These are phyloP conservation scores for Lophius piscatorius DNA, from an alignment of 2,113 vertebrate genomes.

Conservation along the genomic window DNA sequence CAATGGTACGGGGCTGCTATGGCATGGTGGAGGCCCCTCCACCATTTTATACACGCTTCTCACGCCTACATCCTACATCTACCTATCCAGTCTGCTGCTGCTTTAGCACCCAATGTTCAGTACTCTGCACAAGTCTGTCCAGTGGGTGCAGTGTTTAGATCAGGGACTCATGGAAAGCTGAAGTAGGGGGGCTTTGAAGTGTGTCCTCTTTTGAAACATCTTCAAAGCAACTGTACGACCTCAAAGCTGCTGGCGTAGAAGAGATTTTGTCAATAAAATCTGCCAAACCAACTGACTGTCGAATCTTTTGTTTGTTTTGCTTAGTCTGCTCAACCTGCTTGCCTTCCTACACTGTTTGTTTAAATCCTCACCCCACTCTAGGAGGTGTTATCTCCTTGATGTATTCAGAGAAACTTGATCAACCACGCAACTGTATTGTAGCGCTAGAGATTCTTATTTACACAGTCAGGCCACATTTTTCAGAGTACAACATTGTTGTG, in stretches of 20 bases:
- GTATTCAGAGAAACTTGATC: slow-evolving; percentile 40
- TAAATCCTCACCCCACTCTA: slow-evolving; percentile 38
- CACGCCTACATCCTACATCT: slow-evolving; percentile 25
- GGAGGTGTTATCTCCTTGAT: slow-evolving; percentile 49
- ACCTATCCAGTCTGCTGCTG: slow-evolving; percentile 35
- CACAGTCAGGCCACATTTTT: slow-evolving; percentile 6
- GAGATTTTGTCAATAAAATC: slow-evolving; percentile 50
- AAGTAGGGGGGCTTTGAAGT: slow-evolving; percentile 52
- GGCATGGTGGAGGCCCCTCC: slow-evolving; percentile 44
- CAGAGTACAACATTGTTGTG: not conserved
- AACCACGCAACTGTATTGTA: slow-evolving; percentile 33
- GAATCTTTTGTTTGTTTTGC: slow-evolving; percentile 59
- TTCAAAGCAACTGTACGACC: slow-evolving; percentile 40
- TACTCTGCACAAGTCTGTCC: slow-evolving; percentile 41
- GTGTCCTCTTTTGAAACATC: slow-evolving; percentile 48
- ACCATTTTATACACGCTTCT: slow-evolving; percentile 33
- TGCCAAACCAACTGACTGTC: slow-evolving; percentile 38
- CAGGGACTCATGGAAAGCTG: slow-evolving; percentile 40
- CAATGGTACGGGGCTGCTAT: slow-evolving; percentile 72
- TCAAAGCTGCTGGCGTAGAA: slow-evolving; percentile 38
- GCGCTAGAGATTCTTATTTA: slow-evolving; percentile 34
- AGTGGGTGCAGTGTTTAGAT: slow-evolving; percentile 11
- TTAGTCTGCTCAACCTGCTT: slow-evolving; percentile 59
- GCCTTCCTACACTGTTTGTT: slow-evolving; percentile 62
- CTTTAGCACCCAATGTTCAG: slow-evolving; percentile 30